phyloP scores from a whole-genome alignment of 2,797 vertebrate genomes.

The Poeciliopsis turneri region DNA sequence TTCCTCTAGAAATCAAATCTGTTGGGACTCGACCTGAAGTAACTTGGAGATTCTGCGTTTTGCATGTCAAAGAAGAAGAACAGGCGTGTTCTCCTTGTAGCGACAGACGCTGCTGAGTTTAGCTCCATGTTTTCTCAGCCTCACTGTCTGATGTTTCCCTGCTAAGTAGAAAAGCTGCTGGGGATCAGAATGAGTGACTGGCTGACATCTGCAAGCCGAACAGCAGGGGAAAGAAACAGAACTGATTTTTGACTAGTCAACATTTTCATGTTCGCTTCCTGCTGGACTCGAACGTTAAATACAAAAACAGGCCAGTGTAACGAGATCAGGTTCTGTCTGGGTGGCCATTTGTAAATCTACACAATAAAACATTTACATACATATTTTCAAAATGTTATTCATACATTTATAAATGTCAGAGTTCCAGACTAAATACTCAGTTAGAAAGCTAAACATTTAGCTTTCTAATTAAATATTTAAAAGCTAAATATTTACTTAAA shows the following conservation, averaged over 20 bases:
- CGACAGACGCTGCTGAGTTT: constrained; percentile 31
- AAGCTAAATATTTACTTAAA: too few species aligned
- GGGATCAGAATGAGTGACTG: constrained; percentile 33
- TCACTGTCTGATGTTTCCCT: background rate
- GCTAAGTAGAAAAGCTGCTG: constrained; percentile 3
- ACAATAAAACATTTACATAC: too few species aligned
- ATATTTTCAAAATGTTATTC: too few species aligned
- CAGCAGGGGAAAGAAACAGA: constrained; percentile 33
- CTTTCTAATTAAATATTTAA: too few species aligned
- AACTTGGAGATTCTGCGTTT: constrained; percentile 14
- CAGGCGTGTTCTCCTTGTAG: background rate
- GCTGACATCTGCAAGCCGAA: constrained; percentile 46
- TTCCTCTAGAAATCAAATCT: constrained; percentile 17
- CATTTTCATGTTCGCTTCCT: background rate
- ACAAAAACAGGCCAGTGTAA: constrained; percentile 2
- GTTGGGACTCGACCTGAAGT: constrained; percentile 3
- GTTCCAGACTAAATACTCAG: too few species aligned
- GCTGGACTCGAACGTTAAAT: constrained; percentile 6
- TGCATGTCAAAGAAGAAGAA: background rate
- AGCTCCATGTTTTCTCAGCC: constrained; percentile 35
- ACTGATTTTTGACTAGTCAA: constrained; percentile 14
- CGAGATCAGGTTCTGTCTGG: too few species aligned
- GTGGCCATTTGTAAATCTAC: too few species aligned
- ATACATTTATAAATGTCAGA: too few species aligned
- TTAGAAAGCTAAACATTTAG: too few species aligned